Evolutionary conservation across 2,888 invertebrate species (phyloP), one percentile per base, ranked within the genome.

Genomic region (Zygothrica quintamaculata): DNA sequence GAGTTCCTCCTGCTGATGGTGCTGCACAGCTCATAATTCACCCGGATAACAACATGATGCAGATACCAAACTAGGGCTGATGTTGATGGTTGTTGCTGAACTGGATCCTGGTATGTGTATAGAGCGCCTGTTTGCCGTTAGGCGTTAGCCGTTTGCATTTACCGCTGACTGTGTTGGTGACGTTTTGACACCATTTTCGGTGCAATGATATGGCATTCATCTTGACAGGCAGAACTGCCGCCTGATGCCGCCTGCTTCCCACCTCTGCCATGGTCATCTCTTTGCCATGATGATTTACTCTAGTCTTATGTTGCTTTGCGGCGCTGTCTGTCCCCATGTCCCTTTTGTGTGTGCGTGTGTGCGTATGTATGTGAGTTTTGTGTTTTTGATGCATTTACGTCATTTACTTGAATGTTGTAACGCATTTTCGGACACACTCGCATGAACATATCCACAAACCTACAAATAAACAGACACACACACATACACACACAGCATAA

Each of bases 201-300:
- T 81, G 77, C 84, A 65, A 87, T 88, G 89, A 88, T 88, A 88
- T 79, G 86, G 77, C 84, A 88, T 88, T 88, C 89, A 88, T 88
- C 77, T 86, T 88, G 88, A 88, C 89, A 88, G 88, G 78, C 87
- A 77, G 82, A 88, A 76, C 80, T 82, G 85, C 74, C 77, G 74
- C 65, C 68, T 68, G 77, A 69, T 65, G 80, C 70, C 72, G 50
- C 36, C 33, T 50, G 26, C 44, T 33, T 51, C 47, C 33, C 1
- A 47, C 50, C 33, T 9, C 48, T 39, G 16, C 13, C 33, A 50
- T 42, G 22, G 33, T 22, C 12, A 26, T 11, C 9, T 9, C 0
- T 12, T 13, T 29, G 7, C 33, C 60, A 67, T 40, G 61, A 65
- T 76, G 80, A 79, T 79, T 65, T 78, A 81, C 75, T 75, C 65